Percentiles rank a stretch among this genome's conserved stretches.
phyloP scores from a whole-genome alignment of 1,140 invertebrate genomes.

The Mamestra configurata region DNA sequence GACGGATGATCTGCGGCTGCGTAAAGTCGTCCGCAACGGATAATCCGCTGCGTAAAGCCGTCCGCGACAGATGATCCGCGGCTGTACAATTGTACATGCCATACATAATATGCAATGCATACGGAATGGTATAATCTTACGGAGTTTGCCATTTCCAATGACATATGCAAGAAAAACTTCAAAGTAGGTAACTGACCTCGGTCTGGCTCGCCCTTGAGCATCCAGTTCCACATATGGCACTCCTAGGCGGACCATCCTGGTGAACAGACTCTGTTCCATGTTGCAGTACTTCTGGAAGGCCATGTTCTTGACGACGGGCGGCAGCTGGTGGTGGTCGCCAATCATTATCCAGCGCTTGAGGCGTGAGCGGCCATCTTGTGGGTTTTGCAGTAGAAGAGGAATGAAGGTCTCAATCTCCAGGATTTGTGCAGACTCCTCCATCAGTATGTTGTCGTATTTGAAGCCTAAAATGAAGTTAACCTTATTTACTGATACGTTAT shows the following conservation, averaged over 20 bases:
- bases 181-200: slow-evolving; percentile 87
- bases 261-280: slow-evolving; percentile 99
- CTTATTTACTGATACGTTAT: not conserved
- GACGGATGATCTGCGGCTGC: too few species aligned
- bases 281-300: slow-evolving; percentile 99
- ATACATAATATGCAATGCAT: too few species aligned
- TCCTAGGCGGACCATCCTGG: slow-evolving; percentile 97
- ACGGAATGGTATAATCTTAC: too few species aligned
- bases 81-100: too few species aligned
- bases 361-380: slow-evolving; percentile 97
- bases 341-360: slow-evolving; percentile 99
- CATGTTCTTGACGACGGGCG: slow-evolving; percentile 99
- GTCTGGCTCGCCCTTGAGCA: slow-evolving; percentile 97
- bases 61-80: too few species aligned
- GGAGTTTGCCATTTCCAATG: too few species aligned
- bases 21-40: too few species aligned
- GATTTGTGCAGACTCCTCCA: slow-evolving; percentile 99
- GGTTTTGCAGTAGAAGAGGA: slow-evolving; percentile 98
- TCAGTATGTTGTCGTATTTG: slow-evolving; percentile 99
- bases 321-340: slow-evolving; percentile 99
- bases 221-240: slow-evolving; percentile 99
- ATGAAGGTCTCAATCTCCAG: slow-evolving; percentile 99
- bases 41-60: too few species aligned
- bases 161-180: too few species aligned
- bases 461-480: slow-evolving; percentile 89